These are phyloP conservation scores for Neolamprologus sp. DNA, from an alignment of 2,113 vertebrate species.

Conservation along the genomic window DNA sequence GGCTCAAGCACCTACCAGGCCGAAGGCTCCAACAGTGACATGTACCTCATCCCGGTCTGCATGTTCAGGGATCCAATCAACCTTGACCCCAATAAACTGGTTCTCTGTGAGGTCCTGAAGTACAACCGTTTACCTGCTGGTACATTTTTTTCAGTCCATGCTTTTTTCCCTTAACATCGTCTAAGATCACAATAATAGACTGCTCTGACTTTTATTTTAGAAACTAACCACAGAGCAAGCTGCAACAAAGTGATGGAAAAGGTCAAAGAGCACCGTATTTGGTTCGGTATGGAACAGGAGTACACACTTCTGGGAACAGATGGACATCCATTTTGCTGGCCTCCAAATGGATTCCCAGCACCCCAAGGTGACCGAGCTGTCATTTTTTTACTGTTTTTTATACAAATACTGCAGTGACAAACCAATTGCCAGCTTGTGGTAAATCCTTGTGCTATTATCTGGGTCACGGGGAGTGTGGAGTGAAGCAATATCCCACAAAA, in stretches of 20 bases:
- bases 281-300: constrained; percentile 67
- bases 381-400: not conserved
- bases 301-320: constrained; percentile 43
- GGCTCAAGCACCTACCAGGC: constrained; percentile 75
- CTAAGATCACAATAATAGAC: constrained; percentile 28
- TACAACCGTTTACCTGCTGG: constrained; percentile 74
- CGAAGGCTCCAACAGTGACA: constrained; percentile 80
- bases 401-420: not conserved
- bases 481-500: not conserved
- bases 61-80: constrained; percentile 80
- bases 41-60: constrained; percentile 74
- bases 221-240: constrained; percentile 39
- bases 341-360: constrained; percentile 29
- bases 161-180: not conserved
- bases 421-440: not conserved
- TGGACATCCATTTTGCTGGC: constrained; percentile 48
- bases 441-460: not conserved
- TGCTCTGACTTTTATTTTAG: not conserved
- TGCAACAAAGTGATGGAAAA: constrained; percentile 49
- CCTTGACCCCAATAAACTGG: constrained; percentile 80
- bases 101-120: constrained; percentile 78
- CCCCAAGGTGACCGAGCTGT: constrained; percentile 38
- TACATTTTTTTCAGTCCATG: constrained; percentile 46
- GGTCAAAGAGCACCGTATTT: constrained; percentile 31
- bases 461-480: not conserved